Percentiles rank a stretch among this genome's conserved stretches.
Evolutionary conservation across 2,113 vertebrate species (phyloP).

Genomic region (Thunnus maccoyii): DNA sequence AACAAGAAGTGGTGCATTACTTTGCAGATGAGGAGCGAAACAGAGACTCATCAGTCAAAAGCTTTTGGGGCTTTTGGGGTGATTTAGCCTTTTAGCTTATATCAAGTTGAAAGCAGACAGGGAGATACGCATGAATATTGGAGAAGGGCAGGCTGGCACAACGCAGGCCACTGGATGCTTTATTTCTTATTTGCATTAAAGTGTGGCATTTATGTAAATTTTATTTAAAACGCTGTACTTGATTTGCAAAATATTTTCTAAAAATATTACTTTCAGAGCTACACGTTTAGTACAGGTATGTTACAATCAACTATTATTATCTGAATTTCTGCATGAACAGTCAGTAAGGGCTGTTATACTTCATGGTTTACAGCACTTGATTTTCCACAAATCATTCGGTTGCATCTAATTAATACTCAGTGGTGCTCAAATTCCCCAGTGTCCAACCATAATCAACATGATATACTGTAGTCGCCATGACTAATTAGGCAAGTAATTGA

Average conservation of each 20-base stretch:
- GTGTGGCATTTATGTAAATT: neutral
- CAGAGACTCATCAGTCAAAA: conserved; percentile 62
- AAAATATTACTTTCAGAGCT: neutral
- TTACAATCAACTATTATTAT: neutral
- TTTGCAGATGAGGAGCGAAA: conserved; percentile 62
- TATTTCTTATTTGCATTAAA: conserved; percentile 23
- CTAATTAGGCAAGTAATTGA: neutral
- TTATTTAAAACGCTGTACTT: neutral
- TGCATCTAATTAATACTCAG: conserved; percentile 30
- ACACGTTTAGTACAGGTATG: neutral
- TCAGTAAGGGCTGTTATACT: neutral
- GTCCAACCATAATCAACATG: neutral
- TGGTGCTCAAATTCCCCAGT: neutral
- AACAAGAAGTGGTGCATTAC: conserved; percentile 45
- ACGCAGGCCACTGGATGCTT: neutral
- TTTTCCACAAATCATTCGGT: conserved; percentile 22
- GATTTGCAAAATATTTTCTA: neutral
- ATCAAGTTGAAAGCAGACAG: conserved; percentile 50
- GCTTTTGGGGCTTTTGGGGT: conserved; percentile 47
- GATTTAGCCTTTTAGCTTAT: conserved; percentile 56
- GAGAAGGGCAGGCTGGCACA: conserved; percentile 28
- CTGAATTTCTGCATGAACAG: conserved; percentile 7
- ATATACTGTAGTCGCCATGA: neutral
- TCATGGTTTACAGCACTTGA: neutral
- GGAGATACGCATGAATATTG: conserved; percentile 28